Percentiles rank a stretch among this genome's conserved stretches.
These are phyloP conservation scores for Sylvicapra grimmia DNA, from an alignment of 2,113 vertebrate genomes.

Conservation along the genomic window DNA sequence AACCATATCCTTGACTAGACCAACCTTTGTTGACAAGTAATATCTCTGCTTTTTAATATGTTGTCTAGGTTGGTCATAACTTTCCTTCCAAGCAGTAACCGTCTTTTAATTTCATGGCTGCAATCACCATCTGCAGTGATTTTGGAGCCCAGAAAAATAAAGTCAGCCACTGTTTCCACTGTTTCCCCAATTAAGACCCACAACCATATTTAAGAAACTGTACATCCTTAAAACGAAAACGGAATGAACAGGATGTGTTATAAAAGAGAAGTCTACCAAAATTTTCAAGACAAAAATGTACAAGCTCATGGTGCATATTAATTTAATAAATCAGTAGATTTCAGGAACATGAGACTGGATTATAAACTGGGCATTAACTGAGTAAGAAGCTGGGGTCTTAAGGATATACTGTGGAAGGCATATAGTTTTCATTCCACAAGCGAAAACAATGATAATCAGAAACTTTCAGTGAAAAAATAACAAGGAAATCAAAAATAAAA, in stretches of 20 bases:
- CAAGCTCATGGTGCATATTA: neutral
- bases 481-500: neutral
- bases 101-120: neutral
- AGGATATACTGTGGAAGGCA: neutral
- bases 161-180: neutral
- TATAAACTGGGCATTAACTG: neutral
- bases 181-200: neutral
- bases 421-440: neutral
- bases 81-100: neutral
- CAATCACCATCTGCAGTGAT: neutral
- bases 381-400: neutral
- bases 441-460: neutral
- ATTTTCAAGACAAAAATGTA: neutral
- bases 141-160: neutral
- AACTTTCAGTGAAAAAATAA: neutral
- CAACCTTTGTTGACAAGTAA: neutral
- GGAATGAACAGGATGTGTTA: neutral
- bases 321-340: neutral
- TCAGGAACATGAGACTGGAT: neutral
- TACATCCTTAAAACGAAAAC: neutral
- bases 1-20: neutral
- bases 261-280: neutral
- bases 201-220: neutral
- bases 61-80: neutral
- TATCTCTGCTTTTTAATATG: neutral